A percentile compares a stretch with the other conserved stretches of the same genome.
Conservation (phyloP, 1,140 invertebrate species). For the Leucophenga varia region DNA sequence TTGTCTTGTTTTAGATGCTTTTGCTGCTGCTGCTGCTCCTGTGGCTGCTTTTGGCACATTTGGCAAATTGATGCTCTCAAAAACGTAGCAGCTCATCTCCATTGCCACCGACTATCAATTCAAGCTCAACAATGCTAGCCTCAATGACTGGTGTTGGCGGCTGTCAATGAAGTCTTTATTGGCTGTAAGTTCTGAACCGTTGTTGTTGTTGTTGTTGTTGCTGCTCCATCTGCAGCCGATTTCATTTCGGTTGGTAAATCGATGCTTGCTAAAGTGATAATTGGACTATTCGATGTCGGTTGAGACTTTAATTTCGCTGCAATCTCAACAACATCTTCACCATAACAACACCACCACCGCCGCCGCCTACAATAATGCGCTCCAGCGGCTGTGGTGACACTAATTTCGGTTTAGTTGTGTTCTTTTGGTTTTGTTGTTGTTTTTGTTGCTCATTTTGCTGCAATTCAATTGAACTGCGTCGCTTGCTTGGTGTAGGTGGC, state of each 20-base stretch:
- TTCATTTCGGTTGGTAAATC: slow-evolving; percentile 29
- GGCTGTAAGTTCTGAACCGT: slow-evolving; percentile 6
- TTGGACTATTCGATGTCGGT: slow-evolving; percentile 10
- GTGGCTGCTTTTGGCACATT: slow-evolving; percentile 16
- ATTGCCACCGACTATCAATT: slow-evolving; percentile 15
- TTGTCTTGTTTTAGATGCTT: too few relatives aligned
- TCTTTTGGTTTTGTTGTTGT: too few relatives aligned
- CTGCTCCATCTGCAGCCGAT: not conserved
- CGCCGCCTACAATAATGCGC: slow-evolving; percentile 45
- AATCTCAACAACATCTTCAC: slow-evolving; percentile 7
- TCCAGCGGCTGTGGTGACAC: slow-evolving; percentile 34
- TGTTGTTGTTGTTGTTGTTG: not conserved
- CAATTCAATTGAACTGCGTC: slow-evolving; percentile 24
- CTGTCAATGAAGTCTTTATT: too few relatives aligned
- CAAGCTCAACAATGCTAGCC: slow-evolving; percentile 13
- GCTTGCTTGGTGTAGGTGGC: slow-evolving; percentile 33
- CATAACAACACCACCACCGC: too few relatives aligned
- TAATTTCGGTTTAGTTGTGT: not conserved
- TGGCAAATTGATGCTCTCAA: slow-evolving; percentile 49
- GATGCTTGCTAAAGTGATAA: slow-evolving; percentile 45
- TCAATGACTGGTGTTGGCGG: not conserved
- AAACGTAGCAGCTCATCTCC: slow-evolving; percentile 33
- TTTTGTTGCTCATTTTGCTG: not conserved
- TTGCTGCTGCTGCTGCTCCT: slow-evolving; percentile 1
- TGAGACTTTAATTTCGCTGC: not conserved